A percentile compares a stretch with the other conserved stretches of the same genome.
Conservation (phyloP, 2,888 invertebrate genomes). For the Ferdinandea cuprea region DNA sequence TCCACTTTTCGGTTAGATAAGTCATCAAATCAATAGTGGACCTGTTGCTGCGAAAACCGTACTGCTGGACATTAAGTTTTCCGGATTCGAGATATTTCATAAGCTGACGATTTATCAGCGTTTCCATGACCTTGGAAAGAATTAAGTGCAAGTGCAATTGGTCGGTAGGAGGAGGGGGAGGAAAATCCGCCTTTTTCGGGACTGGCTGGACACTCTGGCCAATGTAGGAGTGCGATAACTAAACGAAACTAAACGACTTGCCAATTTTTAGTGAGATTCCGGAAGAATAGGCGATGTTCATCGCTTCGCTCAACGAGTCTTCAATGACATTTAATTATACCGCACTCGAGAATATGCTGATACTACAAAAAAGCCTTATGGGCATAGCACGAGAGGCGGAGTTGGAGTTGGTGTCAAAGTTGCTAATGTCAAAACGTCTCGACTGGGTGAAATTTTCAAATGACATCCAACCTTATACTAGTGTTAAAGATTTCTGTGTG, state of each 20-base stretch:
- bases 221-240: background rate
- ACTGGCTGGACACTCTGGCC: background rate
- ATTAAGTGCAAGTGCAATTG: too few relatives aligned
- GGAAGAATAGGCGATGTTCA: conserved; percentile 70
- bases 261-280: conserved; percentile 59
- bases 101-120: too few relatives aligned
- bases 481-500: background rate
- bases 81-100: too few relatives aligned
- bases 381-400: conserved; percentile 31
- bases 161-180: too few relatives aligned
- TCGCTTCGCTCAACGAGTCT: conserved; percentile 46
- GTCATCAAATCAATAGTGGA: too few relatives aligned
- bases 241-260: conserved; percentile 46
- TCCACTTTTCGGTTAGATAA: too few relatives aligned
- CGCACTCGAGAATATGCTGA: conserved; percentile 51
- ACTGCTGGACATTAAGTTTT: too few relatives aligned
- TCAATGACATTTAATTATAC: conserved; percentile 38
- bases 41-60: too few relatives aligned
- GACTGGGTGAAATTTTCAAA: conserved; percentile 12
- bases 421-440: conserved; percentile 4
- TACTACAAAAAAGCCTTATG: conserved; percentile 45
- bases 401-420: conserved; percentile 1
- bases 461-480: background rate
- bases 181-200: too few relatives aligned
- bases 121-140: too few relatives aligned